Conservation (phyloP, 2,113 vertebrate genomes). For the Eclectus roratus region DNA sequence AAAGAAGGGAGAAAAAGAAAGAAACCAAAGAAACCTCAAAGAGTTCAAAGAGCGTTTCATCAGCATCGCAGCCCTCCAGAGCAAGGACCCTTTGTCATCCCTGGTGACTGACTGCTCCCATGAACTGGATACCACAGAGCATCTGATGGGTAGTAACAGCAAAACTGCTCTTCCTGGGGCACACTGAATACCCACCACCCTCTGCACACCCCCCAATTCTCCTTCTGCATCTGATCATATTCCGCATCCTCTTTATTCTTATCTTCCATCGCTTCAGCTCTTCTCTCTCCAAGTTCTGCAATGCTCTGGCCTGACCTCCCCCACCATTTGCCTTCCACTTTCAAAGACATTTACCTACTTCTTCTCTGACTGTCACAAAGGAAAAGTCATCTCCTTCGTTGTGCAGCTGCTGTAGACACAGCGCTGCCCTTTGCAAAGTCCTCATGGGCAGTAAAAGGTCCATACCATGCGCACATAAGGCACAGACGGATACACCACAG, state of each 20-base stretch:
- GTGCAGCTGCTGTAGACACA: not conserved
- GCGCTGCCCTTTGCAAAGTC: not conserved
- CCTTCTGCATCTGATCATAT: not conserved
- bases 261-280: not conserved
- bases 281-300: constrained; percentile 8
- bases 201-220: not conserved
- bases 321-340: not conserved
- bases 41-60: constrained; percentile 34
- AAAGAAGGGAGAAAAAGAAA: not conserved
- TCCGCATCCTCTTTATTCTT: constrained; percentile 38
- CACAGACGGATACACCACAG: accelerated
- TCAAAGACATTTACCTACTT: not conserved
- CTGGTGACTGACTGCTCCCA: not conserved
- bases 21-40: constrained; percentile 52
- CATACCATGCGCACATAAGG: accelerated
- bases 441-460: not conserved
- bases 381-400: not conserved
- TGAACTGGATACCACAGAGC: not conserved
- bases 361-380: not conserved
- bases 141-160: not conserved
- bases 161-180: not conserved
- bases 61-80: not conserved
- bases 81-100: not conserved
- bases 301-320: not conserved
- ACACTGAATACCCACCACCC: accelerated